Conservation (phyloP, 1,140 invertebrate species). For the Acromyrmex heyeri region DNA sequence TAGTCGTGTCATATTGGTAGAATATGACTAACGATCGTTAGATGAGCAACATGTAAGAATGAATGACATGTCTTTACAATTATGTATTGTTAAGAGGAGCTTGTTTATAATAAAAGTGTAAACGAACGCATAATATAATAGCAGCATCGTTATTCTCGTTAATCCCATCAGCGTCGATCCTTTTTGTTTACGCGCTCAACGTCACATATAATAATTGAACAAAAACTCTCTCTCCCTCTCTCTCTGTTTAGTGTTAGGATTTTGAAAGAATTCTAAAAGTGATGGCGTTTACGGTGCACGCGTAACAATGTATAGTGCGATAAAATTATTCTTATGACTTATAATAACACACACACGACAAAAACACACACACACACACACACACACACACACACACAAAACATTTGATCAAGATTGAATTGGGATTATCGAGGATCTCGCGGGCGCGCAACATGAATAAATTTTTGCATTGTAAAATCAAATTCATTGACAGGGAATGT, state of each 20-base stretch:
- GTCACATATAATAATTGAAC: not conserved
- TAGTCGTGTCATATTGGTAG: slow-evolving; percentile 12
- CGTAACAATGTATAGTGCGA: slow-evolving; percentile 7
- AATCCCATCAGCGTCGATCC: slow-evolving; percentile 7
- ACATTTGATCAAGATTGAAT: not conserved
- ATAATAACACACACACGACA: too few relatives aligned
- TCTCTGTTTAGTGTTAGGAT: not conserved
- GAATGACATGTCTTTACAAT: slow-evolving; percentile 54
- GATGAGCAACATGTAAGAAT: slow-evolving; percentile 38
- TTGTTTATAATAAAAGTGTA: slow-evolving; percentile 75
- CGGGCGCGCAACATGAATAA: not conserved
- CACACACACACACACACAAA: not conserved
- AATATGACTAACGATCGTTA: slow-evolving; percentile 26
- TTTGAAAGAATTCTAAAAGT: slow-evolving; percentile 5
- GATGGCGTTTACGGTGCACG: not conserved
- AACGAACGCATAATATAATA: slow-evolving; percentile 24
- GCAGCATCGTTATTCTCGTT: not conserved
- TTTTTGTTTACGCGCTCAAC: not conserved
- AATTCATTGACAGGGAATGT: not conserved
- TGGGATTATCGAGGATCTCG: not conserved
- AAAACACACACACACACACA: too few relatives aligned
- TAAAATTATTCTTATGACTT: not conserved
- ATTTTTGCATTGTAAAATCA: not conserved
- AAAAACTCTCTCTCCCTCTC: not conserved
- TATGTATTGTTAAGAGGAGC: slow-evolving; percentile 63